Base-by-base conservation (phyloP, 1,140 invertebrate species). In the Anastatus disparis region DNA sequence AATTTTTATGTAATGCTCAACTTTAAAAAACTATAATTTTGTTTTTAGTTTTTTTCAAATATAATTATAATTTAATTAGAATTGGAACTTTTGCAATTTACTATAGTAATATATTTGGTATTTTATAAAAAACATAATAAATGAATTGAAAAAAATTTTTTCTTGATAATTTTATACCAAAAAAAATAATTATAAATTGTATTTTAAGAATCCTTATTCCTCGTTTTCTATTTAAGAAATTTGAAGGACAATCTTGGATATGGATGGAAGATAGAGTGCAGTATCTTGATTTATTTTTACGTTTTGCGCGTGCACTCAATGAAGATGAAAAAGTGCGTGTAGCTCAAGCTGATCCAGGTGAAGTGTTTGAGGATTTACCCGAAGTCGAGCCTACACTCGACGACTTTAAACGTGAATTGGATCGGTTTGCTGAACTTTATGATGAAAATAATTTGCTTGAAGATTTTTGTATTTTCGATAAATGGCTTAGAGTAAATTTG, bases 401-500 rank as follows among this genome's bases (percentile, higher is more conserved):
- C 2, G 88, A 91, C 72, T 91, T 91, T 74, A 90, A 89, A 78
- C 79, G 67, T n/a, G 76, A 84, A 85, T 90, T 92, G 72, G 89
- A 91, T 72, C 86, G 84, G 4, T 92, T 91, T 78, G 85, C 90
- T 75, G 82, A 84, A 59, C 81, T 91, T 2, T 90, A 91, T 72
- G 83, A 87, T n/a, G 86, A 90, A 75, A 83, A 89, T 15, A 74
- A 84, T 38, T 27, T 75, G 8, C 83, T 89, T 20, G 79, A 85
- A 24, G 77, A 79, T 13, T 79, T 81, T 38, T 81, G 82, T 40
- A 75, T 90, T 9, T 90, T 94, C 78, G 89, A 91, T 31, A 87
- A 87, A 17, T 95, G 94, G 93, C 86, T 95, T 10, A 85, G 88
- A 71, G 81, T 95, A 0, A 90, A 95, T 75, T 80, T 92, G 15